phyloP scores from a whole-genome alignment of 2,797 vertebrate species.

The Morus bassanus region DNA sequence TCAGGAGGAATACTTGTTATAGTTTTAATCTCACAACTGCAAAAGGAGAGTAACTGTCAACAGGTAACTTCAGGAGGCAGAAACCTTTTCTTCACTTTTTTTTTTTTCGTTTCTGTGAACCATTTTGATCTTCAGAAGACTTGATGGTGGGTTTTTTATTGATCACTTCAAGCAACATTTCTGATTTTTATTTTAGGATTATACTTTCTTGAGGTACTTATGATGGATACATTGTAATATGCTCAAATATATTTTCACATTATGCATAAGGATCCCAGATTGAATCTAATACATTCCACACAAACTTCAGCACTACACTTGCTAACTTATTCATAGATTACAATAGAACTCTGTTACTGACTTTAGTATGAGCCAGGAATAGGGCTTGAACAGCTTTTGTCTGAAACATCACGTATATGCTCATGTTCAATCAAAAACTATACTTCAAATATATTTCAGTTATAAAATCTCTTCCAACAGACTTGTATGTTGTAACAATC shows the following conservation, averaged over 20 bases:
- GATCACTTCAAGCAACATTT: neutral
- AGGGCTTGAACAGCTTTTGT: neutral
- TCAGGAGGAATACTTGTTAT: too few relatives aligned
- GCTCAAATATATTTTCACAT: neutral
- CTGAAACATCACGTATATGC: neutral
- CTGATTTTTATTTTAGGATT: neutral
- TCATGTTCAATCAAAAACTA: neutral
- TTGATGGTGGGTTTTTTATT: neutral
- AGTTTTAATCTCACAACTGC: neutral
- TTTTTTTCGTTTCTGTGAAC: neutral
- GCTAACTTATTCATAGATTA: neutral
- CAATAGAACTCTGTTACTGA: neutral
- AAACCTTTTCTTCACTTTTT: neutral
- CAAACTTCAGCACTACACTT: neutral
- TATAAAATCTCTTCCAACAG: neutral
- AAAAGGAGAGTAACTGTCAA: neutral
- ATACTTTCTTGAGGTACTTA: neutral
- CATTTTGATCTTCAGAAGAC: neutral
- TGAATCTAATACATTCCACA: neutral
- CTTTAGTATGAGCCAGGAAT: neutral
- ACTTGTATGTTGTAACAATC: neutral
- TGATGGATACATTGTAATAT: neutral
- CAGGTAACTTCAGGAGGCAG: neutral
- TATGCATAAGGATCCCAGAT: neutral
- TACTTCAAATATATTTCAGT: neutral